Evolutionary conservation across 2,888 invertebrate species (phyloP).

Genomic region (Mayetiola destructor): DNA sequence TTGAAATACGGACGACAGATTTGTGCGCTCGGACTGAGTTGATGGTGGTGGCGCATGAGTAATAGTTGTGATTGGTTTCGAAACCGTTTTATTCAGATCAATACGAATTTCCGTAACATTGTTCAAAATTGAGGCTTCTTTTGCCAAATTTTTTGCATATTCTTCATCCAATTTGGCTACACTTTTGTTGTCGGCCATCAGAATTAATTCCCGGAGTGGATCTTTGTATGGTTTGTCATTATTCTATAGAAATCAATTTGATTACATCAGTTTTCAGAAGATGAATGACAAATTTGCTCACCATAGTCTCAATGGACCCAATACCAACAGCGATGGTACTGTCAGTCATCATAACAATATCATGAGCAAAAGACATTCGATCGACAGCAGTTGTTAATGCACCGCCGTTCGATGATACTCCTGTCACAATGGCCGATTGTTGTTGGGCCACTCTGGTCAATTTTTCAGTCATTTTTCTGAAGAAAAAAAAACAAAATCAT

Average conservation of each 20-base stretch:
- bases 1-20: constrained; percentile 24
- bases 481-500: neutral
- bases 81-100: neutral
- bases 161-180: constrained; percentile 25
- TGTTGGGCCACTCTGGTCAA: constrained; percentile 32
- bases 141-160: constrained; percentile 41
- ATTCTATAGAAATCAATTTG: constrained; percentile 14
- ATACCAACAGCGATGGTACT: constrained; percentile 16
- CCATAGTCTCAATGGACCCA: neutral
- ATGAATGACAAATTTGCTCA: constrained; percentile 11
- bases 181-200: constrained; percentile 39
- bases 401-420: constrained; percentile 24
- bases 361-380: constrained; percentile 70
- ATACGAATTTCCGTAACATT: constrained; percentile 35
- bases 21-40: neutral
- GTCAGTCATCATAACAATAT: constrained; percentile 41
- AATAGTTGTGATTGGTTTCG: constrained; percentile 7
- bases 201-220: constrained; percentile 48
- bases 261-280: constrained; percentile 9
- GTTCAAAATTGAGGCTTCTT: constrained; percentile 44
- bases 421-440: neutral
- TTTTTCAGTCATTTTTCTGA: constrained; percentile 26
- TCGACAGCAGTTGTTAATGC: constrained; percentile 65
- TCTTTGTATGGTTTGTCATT: constrained; percentile 34
- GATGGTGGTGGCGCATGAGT: constrained; percentile 14